Evolutionary conservation across 2,888 invertebrate genomes (phyloP).

Genomic region (Noctuana brunneofusca): DNA sequence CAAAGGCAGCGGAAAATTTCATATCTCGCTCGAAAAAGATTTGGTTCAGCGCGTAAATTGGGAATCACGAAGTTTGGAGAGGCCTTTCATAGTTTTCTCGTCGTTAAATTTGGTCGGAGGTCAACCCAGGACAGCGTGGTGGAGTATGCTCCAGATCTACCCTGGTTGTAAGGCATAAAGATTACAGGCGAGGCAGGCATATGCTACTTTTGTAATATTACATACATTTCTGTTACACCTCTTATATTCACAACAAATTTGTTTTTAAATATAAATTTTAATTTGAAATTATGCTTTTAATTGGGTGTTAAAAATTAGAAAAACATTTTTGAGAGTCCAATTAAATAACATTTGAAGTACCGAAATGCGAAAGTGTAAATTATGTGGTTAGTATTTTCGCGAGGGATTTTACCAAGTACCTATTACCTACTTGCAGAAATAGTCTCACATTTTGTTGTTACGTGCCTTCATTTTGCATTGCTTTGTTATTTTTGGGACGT

Average conservation of each 20-base stretch:
- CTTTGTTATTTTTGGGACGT: too few species aligned
- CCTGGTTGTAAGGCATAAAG: not conserved
- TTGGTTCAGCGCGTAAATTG: conserved; percentile 20
- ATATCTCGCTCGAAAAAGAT: conserved; percentile 31
- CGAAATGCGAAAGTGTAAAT: not conserved
- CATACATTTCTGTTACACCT: too few species aligned
- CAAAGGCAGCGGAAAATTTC: conserved; percentile 34
- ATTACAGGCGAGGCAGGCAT: too few species aligned
- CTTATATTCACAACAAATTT: too few species aligned
- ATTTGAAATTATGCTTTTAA: not conserved
- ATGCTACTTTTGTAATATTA: too few species aligned
- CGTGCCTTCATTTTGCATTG: too few species aligned
- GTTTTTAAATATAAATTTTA: too few species aligned
- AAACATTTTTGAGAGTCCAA: not conserved
- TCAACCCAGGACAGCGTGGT: too few species aligned
- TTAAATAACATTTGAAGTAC: not conserved
- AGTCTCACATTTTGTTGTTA: too few species aligned
- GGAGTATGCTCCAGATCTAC: too few species aligned
- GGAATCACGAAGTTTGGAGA: not conserved
- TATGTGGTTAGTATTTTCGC: not conserved
- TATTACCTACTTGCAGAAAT: not conserved
- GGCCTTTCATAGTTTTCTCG: not conserved
- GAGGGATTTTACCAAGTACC: conserved; percentile 2
- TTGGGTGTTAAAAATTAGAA: not conserved
- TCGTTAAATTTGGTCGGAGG: too few species aligned